Percentiles rank a stretch among this genome's conserved stretches.
phyloP scores from a whole-genome alignment of 2,888 invertebrate species.

The Metellina segmentata region DNA sequence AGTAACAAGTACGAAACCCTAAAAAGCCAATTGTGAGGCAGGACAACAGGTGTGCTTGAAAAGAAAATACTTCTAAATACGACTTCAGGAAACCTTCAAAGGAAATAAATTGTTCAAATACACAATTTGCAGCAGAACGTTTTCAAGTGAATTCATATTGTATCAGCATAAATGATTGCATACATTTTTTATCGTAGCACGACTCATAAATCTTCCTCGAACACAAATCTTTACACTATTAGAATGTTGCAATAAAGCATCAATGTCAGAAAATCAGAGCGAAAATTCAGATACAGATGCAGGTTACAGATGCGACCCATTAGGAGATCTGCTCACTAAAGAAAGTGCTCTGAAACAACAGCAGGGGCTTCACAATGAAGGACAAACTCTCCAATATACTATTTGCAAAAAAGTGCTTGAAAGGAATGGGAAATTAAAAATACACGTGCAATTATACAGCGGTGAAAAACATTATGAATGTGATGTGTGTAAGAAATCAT shows the following conservation, averaged over 20 bases:
- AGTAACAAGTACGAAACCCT: no score
- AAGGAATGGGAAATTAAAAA: conserved; percentile 97
- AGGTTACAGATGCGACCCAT: no score
- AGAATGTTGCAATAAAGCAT: no score
- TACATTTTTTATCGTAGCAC: conserved; percentile 84
- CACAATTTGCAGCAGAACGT: neutral
- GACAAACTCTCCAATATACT: conserved; percentile 98
- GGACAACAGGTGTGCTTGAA: conserved; percentile 81
- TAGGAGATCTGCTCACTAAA: no score
- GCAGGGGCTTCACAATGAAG: conserved; percentile 99
- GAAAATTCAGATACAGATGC: no score
- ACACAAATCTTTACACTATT: no score
- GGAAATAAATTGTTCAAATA: neutral
- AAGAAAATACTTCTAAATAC: conserved; percentile 80
- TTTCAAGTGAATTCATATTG: conserved; percentile 87
- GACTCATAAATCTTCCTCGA: no score
- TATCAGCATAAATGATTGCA: conserved; percentile 88
- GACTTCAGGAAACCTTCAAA: conserved; percentile 81
- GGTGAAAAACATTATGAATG: no score
- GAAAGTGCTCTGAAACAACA: no score
- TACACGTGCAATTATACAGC: conserved; percentile 87
- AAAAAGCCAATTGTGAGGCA: neutral
- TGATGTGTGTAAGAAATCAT: no score
- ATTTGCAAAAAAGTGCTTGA: no score
- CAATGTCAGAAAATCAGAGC: no score